These are phyloP conservation scores for Cryptocephalus moraei DNA, from an alignment of 2,888 invertebrate species.

Conservation along the genomic window DNA sequence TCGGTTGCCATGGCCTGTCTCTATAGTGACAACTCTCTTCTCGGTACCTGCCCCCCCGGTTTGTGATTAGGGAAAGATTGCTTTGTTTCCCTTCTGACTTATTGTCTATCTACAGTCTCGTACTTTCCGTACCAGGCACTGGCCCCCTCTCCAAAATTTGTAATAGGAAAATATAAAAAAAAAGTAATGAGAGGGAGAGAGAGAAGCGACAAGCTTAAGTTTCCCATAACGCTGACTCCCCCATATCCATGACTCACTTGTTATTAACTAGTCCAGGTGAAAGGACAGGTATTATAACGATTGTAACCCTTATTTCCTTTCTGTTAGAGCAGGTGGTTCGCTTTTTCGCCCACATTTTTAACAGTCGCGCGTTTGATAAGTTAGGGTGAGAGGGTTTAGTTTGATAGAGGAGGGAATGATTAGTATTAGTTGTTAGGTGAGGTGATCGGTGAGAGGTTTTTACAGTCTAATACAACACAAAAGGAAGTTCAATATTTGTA, in stretches of 20 bases:
- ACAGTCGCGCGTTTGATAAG: not conserved
- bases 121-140: slow-evolving; percentile 18
- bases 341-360: slow-evolving; percentile 12
- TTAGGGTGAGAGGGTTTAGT: too few species aligned
- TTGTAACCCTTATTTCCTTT: slow-evolving; percentile 11
- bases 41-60: too few species aligned
- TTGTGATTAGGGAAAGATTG: slow-evolving; percentile 12
- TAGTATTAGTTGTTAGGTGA: too few species aligned
- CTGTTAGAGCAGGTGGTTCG: slow-evolving; percentile 21
- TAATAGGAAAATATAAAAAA: not conserved
- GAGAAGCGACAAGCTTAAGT: not conserved
- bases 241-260: slow-evolving; percentile 21
- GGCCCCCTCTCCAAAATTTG: slow-evolving; percentile 18
- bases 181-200: not conserved
- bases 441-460: too few species aligned
- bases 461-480: too few species aligned
- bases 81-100: slow-evolving; percentile 5
- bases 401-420: too few species aligned
- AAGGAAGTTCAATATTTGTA: not conserved
- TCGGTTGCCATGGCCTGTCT: slow-evolving; percentile 34
- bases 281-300: slow-evolving; percentile 20
- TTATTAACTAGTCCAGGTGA: slow-evolving; percentile 32
- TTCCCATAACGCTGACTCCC: not conserved
- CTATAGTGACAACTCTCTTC: slow-evolving; percentile 30
- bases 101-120: not conserved